These are phyloP conservation scores for roundworm (Caenorhabditis elegans) DNA, from an alignment of 1,140 invertebrate genomes.

Conservation along the genomic window DNA sequence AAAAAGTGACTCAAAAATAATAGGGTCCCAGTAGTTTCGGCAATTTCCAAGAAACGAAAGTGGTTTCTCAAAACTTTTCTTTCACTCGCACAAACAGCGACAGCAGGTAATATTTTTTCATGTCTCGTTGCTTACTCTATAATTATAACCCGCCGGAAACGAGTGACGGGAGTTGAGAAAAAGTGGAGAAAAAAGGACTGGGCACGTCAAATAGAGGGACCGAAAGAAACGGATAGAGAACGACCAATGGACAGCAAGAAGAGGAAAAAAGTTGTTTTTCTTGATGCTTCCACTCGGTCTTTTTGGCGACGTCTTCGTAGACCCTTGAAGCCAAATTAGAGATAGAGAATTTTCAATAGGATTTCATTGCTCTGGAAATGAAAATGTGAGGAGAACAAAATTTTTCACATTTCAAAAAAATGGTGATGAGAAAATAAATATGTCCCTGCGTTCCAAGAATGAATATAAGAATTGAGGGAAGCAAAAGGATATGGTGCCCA, in stretches of 20 bases:
- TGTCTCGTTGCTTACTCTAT: not conserved
- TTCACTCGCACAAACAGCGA: conserved; percentile 3
- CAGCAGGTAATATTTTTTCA: conserved; percentile 30
- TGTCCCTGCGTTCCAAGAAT: too few relatives aligned
- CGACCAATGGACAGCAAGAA: not conserved
- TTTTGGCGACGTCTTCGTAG: not conserved
- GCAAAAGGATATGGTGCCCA: too few relatives aligned
- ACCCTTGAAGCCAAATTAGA: not conserved
- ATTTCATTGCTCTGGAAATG: not conserved
- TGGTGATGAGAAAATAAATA: not conserved
- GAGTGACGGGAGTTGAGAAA: conserved; percentile 8
- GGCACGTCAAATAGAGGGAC: conserved; percentile 2
- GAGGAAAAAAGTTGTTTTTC: not conserved
- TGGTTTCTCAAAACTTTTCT: not conserved
- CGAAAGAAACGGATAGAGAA: not conserved
- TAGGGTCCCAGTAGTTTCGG: too few relatives aligned
- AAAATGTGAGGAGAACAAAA: not conserved
- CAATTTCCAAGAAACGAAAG: not conserved
- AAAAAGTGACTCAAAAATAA: too few relatives aligned
- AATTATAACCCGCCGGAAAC: conserved; percentile 21
- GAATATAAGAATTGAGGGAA: too few relatives aligned
- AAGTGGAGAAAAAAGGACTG: not conserved
- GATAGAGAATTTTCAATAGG: not conserved
- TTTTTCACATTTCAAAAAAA: not conserved
- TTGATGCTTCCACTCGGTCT: not conserved